Conservation (phyloP, 2,888 invertebrate species). For the Ophion obscuratus region DNA sequence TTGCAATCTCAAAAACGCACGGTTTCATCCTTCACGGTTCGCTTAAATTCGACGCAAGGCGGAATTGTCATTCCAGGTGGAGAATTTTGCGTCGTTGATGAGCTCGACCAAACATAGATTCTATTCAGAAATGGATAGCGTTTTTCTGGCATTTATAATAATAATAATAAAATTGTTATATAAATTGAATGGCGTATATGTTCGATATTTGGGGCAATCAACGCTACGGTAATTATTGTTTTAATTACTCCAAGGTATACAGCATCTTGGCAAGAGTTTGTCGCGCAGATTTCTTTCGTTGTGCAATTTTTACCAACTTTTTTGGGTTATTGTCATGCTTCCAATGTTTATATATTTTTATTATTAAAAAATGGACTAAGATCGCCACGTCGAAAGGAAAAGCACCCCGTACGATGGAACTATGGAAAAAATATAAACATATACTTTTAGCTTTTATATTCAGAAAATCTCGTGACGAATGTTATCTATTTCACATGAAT, state of each 20-base stretch:
- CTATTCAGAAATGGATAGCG: neutral
- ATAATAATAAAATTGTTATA: neutral
- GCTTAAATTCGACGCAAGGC: slow-evolving; percentile 72
- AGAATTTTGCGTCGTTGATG: slow-evolving; percentile 19
- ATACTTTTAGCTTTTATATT: no score
- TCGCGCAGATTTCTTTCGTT: no score
- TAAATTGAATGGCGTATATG: neutral
- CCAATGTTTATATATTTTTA: no score
- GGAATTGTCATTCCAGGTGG: slow-evolving; percentile 14
- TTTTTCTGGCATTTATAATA: neutral
- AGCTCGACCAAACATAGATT: neutral
- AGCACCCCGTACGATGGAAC: no score
- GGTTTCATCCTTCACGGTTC: slow-evolving; percentile 42
- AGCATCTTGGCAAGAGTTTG: neutral
- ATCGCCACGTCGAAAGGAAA: no score
- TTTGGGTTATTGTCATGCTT: no score
- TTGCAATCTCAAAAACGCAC: neutral
- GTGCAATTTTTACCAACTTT: no score
- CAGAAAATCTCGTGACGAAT: no score
- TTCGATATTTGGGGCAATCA: neutral
- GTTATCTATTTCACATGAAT: no score
- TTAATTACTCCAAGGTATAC: neutral
- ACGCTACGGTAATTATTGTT: neutral
- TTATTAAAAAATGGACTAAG: no score
- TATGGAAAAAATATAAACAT: no score